Base-by-base conservation (phyloP, 2,797 vertebrate species). In the Tragelaphus oryx region DNA sequence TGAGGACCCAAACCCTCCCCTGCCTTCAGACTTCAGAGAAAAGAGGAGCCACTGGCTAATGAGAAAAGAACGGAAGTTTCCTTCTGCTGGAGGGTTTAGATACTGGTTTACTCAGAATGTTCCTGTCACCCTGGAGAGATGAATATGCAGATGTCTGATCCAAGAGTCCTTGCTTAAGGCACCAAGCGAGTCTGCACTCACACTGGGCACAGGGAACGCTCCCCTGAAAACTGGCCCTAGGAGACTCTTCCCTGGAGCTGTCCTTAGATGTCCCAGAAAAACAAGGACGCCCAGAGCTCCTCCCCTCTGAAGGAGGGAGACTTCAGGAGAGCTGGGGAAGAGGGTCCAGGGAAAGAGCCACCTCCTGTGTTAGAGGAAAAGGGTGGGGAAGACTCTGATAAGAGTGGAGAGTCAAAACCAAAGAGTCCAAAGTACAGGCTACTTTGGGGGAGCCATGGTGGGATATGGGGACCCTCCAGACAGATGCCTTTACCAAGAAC, bases 211-310 rank as follows among this genome's bases (percentile, higher is more conserved):
- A 82, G 37, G 9, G 28, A 82, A 17, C 1, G 3, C 30, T n/a
- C 5, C n/a, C 44, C 11, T 71, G 44, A 88, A 55, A 81, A 76
- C 22, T 4, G 1, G 30, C 2, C 18, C 28, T 57, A 57, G 8
- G 55, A 93, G 75, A 60, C 26, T 33, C 44, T 68, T 80, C 57
- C 30, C 74, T 30, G 44, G 57, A 78, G 55, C 12, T 87, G 22
- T 65, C 62, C 52, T 80, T 86, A 78, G 46, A 41, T 48, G 26
- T 57, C 41, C 28, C 75, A 74, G 62, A 90, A 52, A 16, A 95
- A 50, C 16, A 7, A 12, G 20, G n/a, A 50, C 22, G 18, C 5
- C 22, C 20, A 26, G n/a, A 30, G 28, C 44, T 60, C 33, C 30
- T 87, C 33, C 18, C 60, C 0, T 86, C 24, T 10, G 20, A 90